Base-by-base conservation (phyloP, 2,797 vertebrate species). In the Chelmon rostratus region DNA sequence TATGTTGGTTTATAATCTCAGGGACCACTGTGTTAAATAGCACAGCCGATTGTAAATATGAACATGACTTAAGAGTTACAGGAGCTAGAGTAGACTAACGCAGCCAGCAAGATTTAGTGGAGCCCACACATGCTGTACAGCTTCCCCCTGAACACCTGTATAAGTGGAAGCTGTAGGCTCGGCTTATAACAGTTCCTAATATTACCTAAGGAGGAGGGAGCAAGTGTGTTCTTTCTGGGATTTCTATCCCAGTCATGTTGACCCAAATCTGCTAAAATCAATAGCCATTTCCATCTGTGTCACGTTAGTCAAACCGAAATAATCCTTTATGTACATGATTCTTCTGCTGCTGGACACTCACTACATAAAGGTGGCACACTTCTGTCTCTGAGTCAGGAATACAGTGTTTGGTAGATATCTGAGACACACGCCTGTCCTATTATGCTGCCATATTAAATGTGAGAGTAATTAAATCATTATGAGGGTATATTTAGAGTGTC, bases 231-330 rank as follows among this genome's bases (percentile, higher is more conserved):
- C 2, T 4, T 58, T 79, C 44, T 79, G 44, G 73, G 72, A 73
- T 84, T 83, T 82, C 66, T 78, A 54, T 81, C 61, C 44, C 42
- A 67, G 79, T 68, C 76, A 71, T 85, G 65, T 82, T 88, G 79
- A 87, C 71, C 79, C 49, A 79, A 63, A 80, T 62, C 62, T 68
- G 68, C 62, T 79, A 68, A 73, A 86, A 89, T 89, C 90, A 86
- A 88, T 89, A 88, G 46, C 66, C 69, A 78, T 85, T 91, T 87
- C 67, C 86, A 84, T 86, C 68, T 58, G 15, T 64, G 73, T 73
- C 63, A 50, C 83, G 76, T 79, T 82, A 82, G 71, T 69, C 68
- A 65, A 72, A 86, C 62, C 83, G 62, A 83, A 83, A 89, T 83
- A 88, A 73, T 62, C 64, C 25, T 67, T 47, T 62, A 53, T 63